Evolutionary conservation across 1,140 invertebrate genomes (phyloP).

Genomic region (Alviniconcha marisindica): DNA sequence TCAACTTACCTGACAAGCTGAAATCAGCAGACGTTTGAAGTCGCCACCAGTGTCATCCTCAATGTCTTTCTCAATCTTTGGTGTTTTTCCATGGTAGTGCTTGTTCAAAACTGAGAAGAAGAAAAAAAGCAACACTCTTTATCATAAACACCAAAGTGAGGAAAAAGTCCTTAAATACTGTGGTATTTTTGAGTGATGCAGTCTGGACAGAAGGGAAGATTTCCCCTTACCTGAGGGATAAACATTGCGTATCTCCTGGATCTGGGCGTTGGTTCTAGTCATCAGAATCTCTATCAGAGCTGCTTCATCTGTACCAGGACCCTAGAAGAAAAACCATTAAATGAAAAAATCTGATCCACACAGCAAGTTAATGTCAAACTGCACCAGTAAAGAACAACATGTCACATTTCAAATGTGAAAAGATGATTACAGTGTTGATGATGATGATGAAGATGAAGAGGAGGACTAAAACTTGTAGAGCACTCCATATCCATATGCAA

Average conservation of each 20-base stretch:
- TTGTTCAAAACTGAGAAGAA: constrained; percentile 61
- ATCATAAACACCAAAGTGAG: too few relatives aligned
- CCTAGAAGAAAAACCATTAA: constrained; percentile 56
- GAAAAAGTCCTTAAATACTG: too few relatives aligned
- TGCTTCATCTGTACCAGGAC: constrained; percentile 76
- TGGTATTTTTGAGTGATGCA: too few relatives aligned
- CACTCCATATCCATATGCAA: too few relatives aligned
- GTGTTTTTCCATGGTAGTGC: constrained; percentile 47
- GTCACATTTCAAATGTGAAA: too few relatives aligned
- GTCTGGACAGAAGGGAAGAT: too few relatives aligned
- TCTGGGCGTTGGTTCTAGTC: constrained; percentile 77
- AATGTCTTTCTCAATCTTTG: constrained; percentile 72
- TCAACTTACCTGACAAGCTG: constrained; percentile 63
- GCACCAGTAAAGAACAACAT: too few relatives aligned
- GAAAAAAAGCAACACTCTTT: not conserved
- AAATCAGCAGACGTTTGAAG: constrained; percentile 73
- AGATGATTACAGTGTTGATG: not conserved
- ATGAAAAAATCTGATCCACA: too few relatives aligned
- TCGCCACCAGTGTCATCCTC: constrained; percentile 71
- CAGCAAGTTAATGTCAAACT: too few relatives aligned
- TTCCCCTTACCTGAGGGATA: constrained; percentile 57
- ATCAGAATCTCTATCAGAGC: constrained; percentile 76
- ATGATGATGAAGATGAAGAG: not conserved
- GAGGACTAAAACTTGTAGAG: too few relatives aligned
- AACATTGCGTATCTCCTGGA: constrained; percentile 70